Base-by-base conservation (phyloP, 2,113 vertebrate species). In the Bagarius yarrelli region DNA sequence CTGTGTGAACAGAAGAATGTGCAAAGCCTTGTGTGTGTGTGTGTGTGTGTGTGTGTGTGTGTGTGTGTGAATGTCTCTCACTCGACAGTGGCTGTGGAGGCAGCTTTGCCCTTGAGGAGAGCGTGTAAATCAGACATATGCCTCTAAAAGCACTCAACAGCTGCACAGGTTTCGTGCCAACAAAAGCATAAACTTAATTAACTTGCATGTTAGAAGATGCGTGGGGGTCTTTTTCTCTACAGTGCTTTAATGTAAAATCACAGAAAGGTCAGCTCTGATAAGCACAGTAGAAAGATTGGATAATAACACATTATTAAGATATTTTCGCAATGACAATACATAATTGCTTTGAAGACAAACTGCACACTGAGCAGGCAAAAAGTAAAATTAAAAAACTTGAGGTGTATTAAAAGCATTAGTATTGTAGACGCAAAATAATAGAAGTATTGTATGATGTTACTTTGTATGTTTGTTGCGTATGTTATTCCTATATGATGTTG, bases 141-240 rank as follows among this genome's bases (percentile, higher is more conserved):
- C 23, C 53, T 59, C 25, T 67, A 63, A 83, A 85, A 52, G 64
- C 40, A 76, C 25, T 15, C 23, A 6, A 80, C 50, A 72, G 63
- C 81, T 69, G 44, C 56, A 60, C 11, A 32, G 73, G 81, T 83
- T 77, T 67, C 77, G 77, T 83, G 83, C 81, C 86, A 81, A 63
- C 12, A 70, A 85, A 87, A 73, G 81, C 67, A 81, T 86, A 79
- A 83, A 84, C 77, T 80, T 85, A 86, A 87, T 86, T 81, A 85
- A 75, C 78, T 83, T 83, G 72, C 56, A 40, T 53, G 83, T 85
- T 78, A 80, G 64, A 80, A 81, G 83, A 71, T 74, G 77, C 78
- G 73, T 50, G 25, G 56, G 78, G 80, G 70, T 80, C 55, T 80
- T 44, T 59, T 47, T 32, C 55, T 40, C 2, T 27, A 27, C 32